Base-by-base conservation (phyloP, 2,113 vertebrate species). In the Ctenomys sociabilis region DNA sequence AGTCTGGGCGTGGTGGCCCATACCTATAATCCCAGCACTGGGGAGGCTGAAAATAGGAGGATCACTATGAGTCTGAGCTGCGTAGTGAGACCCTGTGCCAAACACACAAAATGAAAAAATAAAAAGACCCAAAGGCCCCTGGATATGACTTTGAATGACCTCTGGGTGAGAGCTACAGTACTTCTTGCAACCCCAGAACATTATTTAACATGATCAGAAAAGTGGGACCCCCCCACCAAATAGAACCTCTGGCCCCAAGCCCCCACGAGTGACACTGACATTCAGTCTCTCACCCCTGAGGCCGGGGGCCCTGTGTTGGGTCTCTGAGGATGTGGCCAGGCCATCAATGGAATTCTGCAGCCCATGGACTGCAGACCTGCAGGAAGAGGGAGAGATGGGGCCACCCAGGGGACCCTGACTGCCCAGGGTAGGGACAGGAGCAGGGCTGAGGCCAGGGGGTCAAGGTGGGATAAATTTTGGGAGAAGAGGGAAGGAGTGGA, bases 331-430 rank as follows among this genome's bases (percentile, higher is more conserved):
- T 43, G 92, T 32, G 40, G 68, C 7, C 35, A 97, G 70, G 43
- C 37, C 73, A 28, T 96, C 87, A 7, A 97, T 72, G 73, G 98
- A 97, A 83, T 96, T 97, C 88, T 97, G 96, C 14, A 98, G 96
- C 49, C 93, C 26, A 4, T 97, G 97, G 52, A 98, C 96, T 0
- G 97, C 96, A 0, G 97, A 97, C 98, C 98, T 98, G 91, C 0
- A 2, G 59, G 59, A 43, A 91, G 75, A 96, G 11, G 26, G 70
- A 70, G 24, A 84, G 30, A 30, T 59, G 83, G 91, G 64, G 37
- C 10, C 3, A 49, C 40, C 61, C 16, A 14, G 32, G 32, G n/a
- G n/a, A 59, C n/a, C 19, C 49, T 10, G n/a, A 32, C 12, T 75
- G 45, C 43, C 35, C 11, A 17, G 43, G 11, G 54, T 35, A 4